Conservation (phyloP, 2,113 vertebrate species). For the Vidua chalybeata region DNA sequence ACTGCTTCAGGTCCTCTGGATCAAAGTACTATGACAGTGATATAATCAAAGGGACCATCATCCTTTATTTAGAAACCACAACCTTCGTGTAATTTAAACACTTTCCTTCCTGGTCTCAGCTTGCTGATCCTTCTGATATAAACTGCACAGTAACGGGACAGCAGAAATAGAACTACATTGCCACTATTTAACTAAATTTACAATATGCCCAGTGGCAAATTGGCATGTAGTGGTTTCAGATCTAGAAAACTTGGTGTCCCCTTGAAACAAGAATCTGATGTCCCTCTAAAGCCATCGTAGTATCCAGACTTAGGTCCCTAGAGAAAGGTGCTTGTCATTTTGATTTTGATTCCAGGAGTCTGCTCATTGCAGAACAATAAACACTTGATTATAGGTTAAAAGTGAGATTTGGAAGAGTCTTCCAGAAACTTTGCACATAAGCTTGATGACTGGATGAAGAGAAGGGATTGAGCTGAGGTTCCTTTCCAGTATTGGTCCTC, state of each 20-base stretch:
- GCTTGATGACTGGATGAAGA: background rate
- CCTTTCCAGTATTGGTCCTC: background rate
- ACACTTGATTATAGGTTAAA: background rate
- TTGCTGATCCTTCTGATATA: background rate
- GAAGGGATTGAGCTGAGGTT: background rate
- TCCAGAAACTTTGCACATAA: background rate
- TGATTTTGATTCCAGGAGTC: background rate
- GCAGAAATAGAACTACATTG: background rate
- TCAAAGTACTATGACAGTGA: background rate
- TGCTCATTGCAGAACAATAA: background rate
- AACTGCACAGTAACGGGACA: background rate
- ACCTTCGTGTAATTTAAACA: constrained; percentile 1
- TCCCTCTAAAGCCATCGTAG: background rate
- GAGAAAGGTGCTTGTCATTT: background rate
- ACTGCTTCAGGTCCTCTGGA: background rate
- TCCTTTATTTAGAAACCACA: constrained; percentile 39
- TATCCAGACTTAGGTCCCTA: background rate
- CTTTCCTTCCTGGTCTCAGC: background rate
- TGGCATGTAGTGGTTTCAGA: background rate
- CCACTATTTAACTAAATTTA: background rate
- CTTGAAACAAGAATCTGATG: background rate
- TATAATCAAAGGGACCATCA: constrained; percentile 18
- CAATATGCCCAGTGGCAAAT: background rate
- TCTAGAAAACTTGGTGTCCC: background rate
- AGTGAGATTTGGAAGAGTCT: background rate